Percentiles rank a stretch among this genome's conserved stretches.
Evolutionary conservation across 2,797 vertebrate genomes (phyloP).

Genomic region (Euphonia xanthogaster): DNA sequence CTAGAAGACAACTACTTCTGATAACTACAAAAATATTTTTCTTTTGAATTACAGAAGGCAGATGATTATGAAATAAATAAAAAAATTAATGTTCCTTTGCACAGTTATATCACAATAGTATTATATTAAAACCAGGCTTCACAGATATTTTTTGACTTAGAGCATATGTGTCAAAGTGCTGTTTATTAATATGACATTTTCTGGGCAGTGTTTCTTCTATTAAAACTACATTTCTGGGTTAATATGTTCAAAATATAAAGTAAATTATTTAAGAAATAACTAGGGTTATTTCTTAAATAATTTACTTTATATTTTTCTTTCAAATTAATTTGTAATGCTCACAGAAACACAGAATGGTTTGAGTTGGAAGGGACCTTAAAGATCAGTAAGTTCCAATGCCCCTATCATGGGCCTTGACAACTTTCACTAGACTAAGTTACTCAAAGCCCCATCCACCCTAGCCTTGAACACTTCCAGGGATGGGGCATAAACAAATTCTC

Average conservation of each 20-base stretch:
- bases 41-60: neutral
- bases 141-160: neutral
- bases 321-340: neutral
- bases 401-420: neutral
- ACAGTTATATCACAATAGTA: neutral
- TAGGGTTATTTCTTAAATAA: no score
- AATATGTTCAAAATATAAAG: neutral
- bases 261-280: neutral
- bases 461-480: neutral
- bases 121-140: neutral
- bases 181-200: neutral
- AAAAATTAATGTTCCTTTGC: neutral
- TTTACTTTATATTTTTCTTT: no score
- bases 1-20: neutral
- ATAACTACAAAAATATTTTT: neutral
- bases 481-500: neutral
- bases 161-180: neutral
- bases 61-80: neutral
- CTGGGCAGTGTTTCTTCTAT: neutral
- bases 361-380: neutral
- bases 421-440: neutral
- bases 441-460: neutral
- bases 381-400: neutral
- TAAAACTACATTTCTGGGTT: neutral
- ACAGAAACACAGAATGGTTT: neutral